These are phyloP conservation scores for Melitaea cinxia DNA, from an alignment of 1,140 invertebrate species.

Conservation along the genomic window DNA sequence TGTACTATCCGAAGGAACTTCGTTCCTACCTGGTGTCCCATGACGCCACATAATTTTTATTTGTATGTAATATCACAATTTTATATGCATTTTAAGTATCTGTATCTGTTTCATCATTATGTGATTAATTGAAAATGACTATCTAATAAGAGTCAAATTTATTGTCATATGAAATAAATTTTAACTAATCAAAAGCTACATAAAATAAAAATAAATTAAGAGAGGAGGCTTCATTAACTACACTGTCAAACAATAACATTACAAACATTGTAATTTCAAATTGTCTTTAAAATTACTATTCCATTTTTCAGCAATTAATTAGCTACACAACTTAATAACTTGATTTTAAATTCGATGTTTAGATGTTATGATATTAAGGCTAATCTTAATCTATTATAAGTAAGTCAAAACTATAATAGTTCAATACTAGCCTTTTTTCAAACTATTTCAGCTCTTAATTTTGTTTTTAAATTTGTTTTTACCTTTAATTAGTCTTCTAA, in stretches of 20 bases:
- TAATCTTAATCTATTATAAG: not conserved
- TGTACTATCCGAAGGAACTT: too few species aligned
- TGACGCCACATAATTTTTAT: not conserved
- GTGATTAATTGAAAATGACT: not conserved
- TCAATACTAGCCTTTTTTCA: not conserved
- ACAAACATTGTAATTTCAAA: not conserved
- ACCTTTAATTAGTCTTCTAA: not conserved
- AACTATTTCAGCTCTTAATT: not conserved
- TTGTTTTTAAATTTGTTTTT: not conserved
- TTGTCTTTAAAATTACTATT: not conserved
- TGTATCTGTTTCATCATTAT: not conserved
- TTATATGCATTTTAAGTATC: not conserved
- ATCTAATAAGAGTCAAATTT: not conserved
- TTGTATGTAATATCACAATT: conserved; percentile 7
- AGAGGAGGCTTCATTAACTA: not conserved
- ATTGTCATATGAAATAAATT: conserved; percentile 8
- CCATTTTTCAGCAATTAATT: not conserved
- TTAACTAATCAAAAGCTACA: not conserved
- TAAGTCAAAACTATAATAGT: not conserved
- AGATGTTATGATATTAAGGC: not conserved
- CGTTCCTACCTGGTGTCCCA: too few species aligned
- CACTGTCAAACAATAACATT: not conserved
- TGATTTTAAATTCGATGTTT: conserved; percentile 5
- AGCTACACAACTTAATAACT: not conserved
- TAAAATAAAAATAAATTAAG: not conserved